phyloP scores from a whole-genome alignment of 1,140 invertebrate genomes.

The Drepana arcuata region DNA sequence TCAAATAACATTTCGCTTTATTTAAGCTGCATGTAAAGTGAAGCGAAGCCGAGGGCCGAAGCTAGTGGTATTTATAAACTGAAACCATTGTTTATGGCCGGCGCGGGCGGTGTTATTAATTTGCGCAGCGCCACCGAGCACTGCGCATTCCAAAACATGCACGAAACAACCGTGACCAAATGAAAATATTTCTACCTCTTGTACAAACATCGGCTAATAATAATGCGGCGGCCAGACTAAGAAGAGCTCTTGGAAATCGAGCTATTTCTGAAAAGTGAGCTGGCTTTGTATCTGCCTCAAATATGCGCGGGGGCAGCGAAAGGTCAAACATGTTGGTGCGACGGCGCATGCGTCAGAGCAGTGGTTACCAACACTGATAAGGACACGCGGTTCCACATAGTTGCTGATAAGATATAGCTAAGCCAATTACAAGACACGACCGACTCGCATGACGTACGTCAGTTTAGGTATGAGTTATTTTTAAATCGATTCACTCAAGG shows the following conservation, averaged over 20 bases:
- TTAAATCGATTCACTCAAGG: too few species aligned
- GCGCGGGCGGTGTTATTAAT: conserved; percentile 33
- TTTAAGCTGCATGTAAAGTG: too few species aligned
- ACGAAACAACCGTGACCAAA: conserved; percentile 34
- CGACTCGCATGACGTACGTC: conserved; percentile 15
- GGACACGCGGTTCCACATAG: conserved; percentile 11
- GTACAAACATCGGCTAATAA: conserved; percentile 31
- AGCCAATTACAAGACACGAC: conserved; percentile 26
- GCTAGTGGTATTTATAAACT: conserved; percentile 47
- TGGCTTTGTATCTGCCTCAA: background rate
- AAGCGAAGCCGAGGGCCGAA: too few species aligned
- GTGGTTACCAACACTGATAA: conserved; percentile 26
- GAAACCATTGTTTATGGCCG: conserved; percentile 25
- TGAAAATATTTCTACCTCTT: conserved; percentile 36
- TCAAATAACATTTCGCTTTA: too few species aligned
- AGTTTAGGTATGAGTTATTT: conserved; percentile 16
- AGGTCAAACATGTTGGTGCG: conserved; percentile 11
- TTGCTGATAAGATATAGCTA: conserved; percentile 22
- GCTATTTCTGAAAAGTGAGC: background rate
- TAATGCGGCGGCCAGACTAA: conserved; percentile 19
- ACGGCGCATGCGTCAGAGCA: conserved; percentile 14
- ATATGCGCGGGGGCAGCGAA: background rate
- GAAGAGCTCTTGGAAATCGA: conserved; percentile 1
- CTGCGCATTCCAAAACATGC: conserved; percentile 39
- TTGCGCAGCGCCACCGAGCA: conserved; percentile 17